These are phyloP conservation scores for Trichosurus vulpecula DNA, from an alignment of 2,797 vertebrate genomes.

Conservation along the genomic window DNA sequence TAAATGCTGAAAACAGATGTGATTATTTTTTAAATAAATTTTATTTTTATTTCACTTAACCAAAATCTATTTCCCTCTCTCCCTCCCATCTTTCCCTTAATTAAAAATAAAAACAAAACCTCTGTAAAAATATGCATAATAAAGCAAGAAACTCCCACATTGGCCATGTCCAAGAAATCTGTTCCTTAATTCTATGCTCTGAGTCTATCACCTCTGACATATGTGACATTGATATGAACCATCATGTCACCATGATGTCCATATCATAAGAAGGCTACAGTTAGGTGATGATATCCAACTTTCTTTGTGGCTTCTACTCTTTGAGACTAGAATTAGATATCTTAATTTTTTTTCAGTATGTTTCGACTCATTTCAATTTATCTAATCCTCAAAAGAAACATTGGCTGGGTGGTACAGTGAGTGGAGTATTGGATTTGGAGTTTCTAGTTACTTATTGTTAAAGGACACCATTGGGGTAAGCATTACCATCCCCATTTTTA, in stretches of 20 bases:
- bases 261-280: not conserved
- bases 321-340: not conserved
- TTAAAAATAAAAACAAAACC: not conserved
- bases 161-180: not conserved
- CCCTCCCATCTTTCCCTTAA: not conserved
- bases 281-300: not conserved
- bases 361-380: not conserved
- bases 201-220: not conserved
- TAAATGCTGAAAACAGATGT: not conserved
- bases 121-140: not conserved
- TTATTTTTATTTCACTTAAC: not conserved
- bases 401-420: not conserved
- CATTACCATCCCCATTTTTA: not conserved
- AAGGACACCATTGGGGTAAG: not conserved
- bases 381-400: not conserved
- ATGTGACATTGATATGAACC: not conserved
- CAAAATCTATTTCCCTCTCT: not conserved
- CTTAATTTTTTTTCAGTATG: not conserved
- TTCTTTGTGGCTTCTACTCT: not conserved
- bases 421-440: not conserved
- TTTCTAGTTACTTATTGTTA: not conserved
- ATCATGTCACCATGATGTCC: not conserved
- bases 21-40: not conserved
- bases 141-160: not conserved
- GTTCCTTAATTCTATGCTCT: not conserved